Base-by-base conservation (phyloP, 2,888 invertebrate genomes). In the Protophormia terraenovae region DNA sequence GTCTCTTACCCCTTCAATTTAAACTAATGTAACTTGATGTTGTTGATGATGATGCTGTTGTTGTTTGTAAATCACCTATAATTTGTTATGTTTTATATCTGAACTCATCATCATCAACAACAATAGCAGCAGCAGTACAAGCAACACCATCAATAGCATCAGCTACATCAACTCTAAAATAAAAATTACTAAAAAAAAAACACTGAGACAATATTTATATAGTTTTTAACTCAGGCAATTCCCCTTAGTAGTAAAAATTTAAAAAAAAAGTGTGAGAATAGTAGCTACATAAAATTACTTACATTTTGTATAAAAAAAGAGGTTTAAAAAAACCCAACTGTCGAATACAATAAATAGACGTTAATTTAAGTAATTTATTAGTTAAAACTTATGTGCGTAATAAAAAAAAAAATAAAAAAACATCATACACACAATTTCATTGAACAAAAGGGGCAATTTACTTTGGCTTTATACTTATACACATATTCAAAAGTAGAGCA, bases 361-460 rank as follows among this genome's bases (percentile, higher is more conserved):
- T 82, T 79, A 85, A 85, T 85, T 85, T 82, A 85, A 85, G 82
- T 71, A 85, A 85, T 85, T 82, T 82, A 82, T 85, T 85, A 82
- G 75, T 85, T 79, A 82, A 71, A 82, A 79, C 60, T 82, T 78
- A 60, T 16, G 38, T 76, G 35, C 53, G 38, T 64, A 53, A n/a
- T n/a, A n/a, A n/a, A n/a, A n/a, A n/a, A n/a, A n/a, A n/a, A n/a
- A n/a, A n/a, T n/a, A 67, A 62, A 60, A 50, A 47, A 27, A 12
- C 14, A 38, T 6, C 38, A 64, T 24, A 22, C n/a, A 12, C 27
- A 50, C 14, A 53, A 27, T 50, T 14, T 24, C 32, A n/a, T n/a
- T 60, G 58, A 71, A 71, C 38, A 64, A 58, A 73, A 24, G 58
- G 76, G 76, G 64, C 62, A 82, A 82, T 82, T 82, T 76, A 41